Conservation (phyloP, 2,113 vertebrate species). For the Aspidoscelis tigris region DNA sequence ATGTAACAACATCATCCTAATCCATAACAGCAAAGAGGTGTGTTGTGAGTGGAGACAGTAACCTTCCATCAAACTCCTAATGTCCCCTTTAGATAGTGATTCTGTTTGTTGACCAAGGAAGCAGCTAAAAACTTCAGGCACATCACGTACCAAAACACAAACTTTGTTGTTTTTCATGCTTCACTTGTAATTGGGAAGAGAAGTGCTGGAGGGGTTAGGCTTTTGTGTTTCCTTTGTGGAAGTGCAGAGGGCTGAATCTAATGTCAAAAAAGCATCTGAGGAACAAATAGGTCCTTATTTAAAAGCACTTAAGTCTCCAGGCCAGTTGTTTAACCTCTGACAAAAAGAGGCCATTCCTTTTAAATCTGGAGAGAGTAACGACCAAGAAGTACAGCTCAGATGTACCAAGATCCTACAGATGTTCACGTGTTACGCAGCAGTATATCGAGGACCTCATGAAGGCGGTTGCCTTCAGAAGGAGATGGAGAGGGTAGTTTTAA, state of each 20-base stretch:
- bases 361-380: not conserved
- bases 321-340: conserved; percentile 8
- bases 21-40: not conserved
- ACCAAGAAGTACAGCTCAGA: not conserved
- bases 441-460: not conserved
- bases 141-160: conserved; percentile 10
- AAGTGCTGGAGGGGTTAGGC: conserved; percentile 2
- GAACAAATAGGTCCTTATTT: conserved; percentile 5
- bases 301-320: conserved; percentile 27
- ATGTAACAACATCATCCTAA: too few relatives aligned
- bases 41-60: conserved; percentile 7
- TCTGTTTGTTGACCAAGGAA: not conserved
- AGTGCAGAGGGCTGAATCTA: conserved; percentile 44
- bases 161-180: conserved; percentile 1
- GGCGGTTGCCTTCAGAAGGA: not conserved
- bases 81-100: not conserved
- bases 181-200: conserved; percentile 9
- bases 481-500: not conserved
- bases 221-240: conserved; percentile 40
- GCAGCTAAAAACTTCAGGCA: conserved; percentile 18
- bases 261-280: conserved; percentile 33
- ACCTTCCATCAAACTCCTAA: conserved; percentile 3
- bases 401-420: not conserved
- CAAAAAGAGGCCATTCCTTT: conserved; percentile 12
- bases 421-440: not conserved